Conservation (phyloP, 2,888 invertebrate species). For the Volucella inanis region DNA sequence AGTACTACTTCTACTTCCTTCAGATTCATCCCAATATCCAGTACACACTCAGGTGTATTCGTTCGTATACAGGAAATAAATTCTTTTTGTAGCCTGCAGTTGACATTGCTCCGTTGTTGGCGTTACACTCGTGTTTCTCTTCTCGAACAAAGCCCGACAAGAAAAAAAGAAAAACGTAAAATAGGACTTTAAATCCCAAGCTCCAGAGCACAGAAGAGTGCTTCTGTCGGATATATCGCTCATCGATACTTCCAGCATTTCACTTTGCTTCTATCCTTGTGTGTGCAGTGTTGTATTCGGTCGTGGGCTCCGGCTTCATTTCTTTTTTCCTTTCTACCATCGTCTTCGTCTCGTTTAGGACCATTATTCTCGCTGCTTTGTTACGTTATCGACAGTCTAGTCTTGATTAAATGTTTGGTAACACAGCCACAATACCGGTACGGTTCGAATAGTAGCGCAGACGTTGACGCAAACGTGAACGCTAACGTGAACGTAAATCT, state of each 20-base stretch:
- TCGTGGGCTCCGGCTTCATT: constrained; percentile 8
- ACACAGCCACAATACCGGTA: constrained; percentile 28
- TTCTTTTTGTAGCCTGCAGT: constrained; percentile 71
- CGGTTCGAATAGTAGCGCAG: background rate
- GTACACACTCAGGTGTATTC: constrained; percentile 64
- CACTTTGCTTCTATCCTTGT: constrained; percentile 24
- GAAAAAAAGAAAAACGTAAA: constrained; percentile 14
- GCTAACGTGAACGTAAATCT: background rate
- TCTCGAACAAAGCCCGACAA: constrained; percentile 19
- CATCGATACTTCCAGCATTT: constrained; percentile 41
- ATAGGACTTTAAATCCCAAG: constrained; percentile 7
- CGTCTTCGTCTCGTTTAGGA: background rate
- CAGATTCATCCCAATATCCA: constrained; percentile 63
- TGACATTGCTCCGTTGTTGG: constrained; percentile 66
- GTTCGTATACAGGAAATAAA: constrained; percentile 63
- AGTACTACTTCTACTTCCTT: constrained; percentile 35
- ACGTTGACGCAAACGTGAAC: constrained; percentile 11
- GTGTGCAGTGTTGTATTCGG: constrained; percentile 31
- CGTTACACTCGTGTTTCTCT: constrained; percentile 38
- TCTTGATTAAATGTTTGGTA: constrained; percentile 5
- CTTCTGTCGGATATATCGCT: constrained; percentile 47
- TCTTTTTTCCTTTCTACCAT: background rate
- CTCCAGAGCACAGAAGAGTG: constrained; percentile 10
- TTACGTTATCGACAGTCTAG: constrained; percentile 2
- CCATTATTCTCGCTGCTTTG: constrained; percentile 22